Percentiles rank a stretch among this genome's conserved stretches.
phyloP scores from a whole-genome alignment of 37 sponge, comb jelly and placozoan species.

The Halisarca cf. caerulea region DNA sequence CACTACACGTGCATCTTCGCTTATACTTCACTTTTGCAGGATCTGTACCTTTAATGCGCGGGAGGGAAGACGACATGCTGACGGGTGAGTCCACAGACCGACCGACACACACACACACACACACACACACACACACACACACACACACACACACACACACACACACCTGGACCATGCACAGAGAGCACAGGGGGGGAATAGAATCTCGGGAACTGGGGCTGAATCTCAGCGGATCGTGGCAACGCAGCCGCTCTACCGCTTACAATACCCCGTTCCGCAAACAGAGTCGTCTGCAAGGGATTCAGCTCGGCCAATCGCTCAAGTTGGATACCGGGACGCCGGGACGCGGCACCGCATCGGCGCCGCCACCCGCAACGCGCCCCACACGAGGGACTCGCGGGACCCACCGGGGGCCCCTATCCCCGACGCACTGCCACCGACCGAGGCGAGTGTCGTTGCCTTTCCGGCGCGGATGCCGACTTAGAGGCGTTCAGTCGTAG shows the following conservation, averaged over 20 bases:
- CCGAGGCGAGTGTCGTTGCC: conserved; percentile 67
- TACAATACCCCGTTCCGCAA: conserved; percentile 83
- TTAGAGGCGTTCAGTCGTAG: conserved; percentile 90
- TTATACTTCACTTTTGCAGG: too few relatives aligned
- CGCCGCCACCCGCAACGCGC: not conserved
- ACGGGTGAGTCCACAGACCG: too few relatives aligned
- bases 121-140: too few relatives aligned
- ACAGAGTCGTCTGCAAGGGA: conserved; percentile 84
- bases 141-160: too few relatives aligned
- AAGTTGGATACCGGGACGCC: too few relatives aligned
- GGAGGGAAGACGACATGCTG: too few relatives aligned
- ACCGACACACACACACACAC: too few relatives aligned
- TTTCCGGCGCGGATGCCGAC: conserved; percentile 88
- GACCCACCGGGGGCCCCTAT: not conserved
- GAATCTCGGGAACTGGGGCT: conserved; percentile 40
- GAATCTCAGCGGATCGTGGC: conserved; percentile 84
- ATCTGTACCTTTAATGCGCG: too few relatives aligned
- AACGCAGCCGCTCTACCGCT: conserved; percentile 77
- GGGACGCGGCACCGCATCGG: not conserved
- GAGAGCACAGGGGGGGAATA: too few relatives aligned
- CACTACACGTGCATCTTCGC: too few relatives aligned
- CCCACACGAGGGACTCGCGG: not conserved
- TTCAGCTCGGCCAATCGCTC: conserved; percentile 64
- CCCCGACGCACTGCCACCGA: conserved; percentile 42
- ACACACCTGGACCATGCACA: too few relatives aligned